These are phyloP conservation scores for Apodemia hepburni DNA, from an alignment of 2,888 invertebrate genomes.

Conservation along the genomic window DNA sequence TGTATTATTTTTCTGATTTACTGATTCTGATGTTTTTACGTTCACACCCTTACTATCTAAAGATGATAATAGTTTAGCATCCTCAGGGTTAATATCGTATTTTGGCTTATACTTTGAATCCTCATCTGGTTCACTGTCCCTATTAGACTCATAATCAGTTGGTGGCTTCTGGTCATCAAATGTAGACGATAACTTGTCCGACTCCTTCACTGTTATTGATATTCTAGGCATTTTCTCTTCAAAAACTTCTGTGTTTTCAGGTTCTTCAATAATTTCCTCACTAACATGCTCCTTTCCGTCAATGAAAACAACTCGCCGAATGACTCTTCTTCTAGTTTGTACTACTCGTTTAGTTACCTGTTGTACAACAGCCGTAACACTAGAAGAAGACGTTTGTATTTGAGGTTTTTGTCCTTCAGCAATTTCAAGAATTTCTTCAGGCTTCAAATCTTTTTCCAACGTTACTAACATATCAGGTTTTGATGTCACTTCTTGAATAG, in stretches of 20 bases:
- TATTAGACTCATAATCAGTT: conserved; percentile 26
- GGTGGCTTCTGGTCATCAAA: conserved; percentile 41
- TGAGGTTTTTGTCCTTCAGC: conserved; percentile 64
- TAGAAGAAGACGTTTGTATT: conserved; percentile 82
- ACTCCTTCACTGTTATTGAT: conserved; percentile 83
- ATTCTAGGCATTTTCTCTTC: conserved; percentile 87
- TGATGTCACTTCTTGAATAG: conserved; percentile 83
- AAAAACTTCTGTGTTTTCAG: conserved; percentile 86
- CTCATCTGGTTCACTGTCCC: background rate
- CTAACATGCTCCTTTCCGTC: conserved; percentile 92
- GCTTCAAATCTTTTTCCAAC: conserved; percentile 77
- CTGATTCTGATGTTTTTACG: background rate
- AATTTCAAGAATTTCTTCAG: conserved; percentile 65
- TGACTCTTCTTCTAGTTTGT: conserved; percentile 86
- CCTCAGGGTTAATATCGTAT: background rate
- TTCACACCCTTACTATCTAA: background rate
- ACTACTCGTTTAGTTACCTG: conserved; percentile 90
- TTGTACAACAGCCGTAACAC: conserved; percentile 89
- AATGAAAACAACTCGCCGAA: conserved; percentile 87
- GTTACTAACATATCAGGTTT: conserved; percentile 81
- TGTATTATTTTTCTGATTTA: background rate
- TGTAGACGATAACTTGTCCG: conserved; percentile 59
- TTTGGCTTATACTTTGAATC: background rate
- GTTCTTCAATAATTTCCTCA: conserved; percentile 92
- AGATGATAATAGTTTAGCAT: background rate